Conservation (phyloP, 2,113 vertebrate species). For the Asarcornis scutulata region DNA sequence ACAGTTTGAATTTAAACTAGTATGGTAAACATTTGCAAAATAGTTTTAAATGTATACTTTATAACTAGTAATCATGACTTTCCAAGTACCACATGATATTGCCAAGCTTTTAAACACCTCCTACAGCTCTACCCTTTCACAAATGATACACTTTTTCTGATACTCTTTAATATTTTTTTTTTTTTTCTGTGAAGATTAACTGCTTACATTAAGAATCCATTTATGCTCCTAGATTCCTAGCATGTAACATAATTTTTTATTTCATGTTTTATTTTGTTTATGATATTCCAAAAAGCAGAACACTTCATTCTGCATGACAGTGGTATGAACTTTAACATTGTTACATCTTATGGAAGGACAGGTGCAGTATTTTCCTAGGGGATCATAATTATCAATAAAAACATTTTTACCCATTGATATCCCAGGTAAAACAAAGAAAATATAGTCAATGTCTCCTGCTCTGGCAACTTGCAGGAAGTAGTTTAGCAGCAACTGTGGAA, state of each 20-base stretch:
- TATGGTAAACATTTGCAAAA: conserved; percentile 9
- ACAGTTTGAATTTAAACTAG: neutral
- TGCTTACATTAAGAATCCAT: neutral
- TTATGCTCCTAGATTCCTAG: neutral
- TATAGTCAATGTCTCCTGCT: neutral
- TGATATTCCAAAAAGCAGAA: neutral
- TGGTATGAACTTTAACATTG: neutral
- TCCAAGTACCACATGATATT: neutral
- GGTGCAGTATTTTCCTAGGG: neutral
- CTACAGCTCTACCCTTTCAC: neutral
- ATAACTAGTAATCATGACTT: neutral
- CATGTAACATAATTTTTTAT: neutral
- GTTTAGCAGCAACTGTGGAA: neutral
- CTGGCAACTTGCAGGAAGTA: neutral
- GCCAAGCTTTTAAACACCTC: neutral
- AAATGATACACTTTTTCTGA: neutral
- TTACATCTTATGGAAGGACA: neutral
- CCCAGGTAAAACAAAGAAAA: neutral
- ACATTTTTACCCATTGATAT: neutral
- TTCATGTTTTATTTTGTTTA: neutral
- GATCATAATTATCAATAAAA: neutral
- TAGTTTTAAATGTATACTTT: neutral
- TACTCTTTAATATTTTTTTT: neutral
- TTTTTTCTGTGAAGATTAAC: neutral
- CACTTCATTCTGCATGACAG: neutral